These are phyloP conservation scores for Psettodes erumei DNA, from an alignment of 2,113 vertebrate genomes.

Conservation along the genomic window DNA sequence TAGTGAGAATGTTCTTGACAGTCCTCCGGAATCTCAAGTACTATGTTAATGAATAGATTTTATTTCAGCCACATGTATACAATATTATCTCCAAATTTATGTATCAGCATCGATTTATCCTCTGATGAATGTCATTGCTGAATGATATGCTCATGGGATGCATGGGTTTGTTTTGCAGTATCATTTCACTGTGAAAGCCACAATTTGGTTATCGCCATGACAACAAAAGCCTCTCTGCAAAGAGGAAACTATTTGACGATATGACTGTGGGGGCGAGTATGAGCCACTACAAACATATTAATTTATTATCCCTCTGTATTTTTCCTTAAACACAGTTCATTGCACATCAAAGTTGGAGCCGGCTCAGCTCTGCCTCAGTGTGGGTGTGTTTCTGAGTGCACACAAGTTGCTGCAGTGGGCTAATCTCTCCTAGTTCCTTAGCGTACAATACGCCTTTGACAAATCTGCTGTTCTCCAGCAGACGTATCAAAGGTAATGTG, in stretches of 20 bases:
- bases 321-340: constrained; percentile 37
- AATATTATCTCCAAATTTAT: constrained; percentile 19
- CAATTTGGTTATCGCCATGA: constrained; percentile 74
- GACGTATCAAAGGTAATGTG: background rate
- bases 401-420: background rate
- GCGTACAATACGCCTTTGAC: constrained; percentile 24
- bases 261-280: constrained; percentile 55
- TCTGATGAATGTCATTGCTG: constrained; percentile 36
- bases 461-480: constrained; percentile 12
- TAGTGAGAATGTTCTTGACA: background rate
- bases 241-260: constrained; percentile 43
- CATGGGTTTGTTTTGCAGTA: constrained; percentile 28
- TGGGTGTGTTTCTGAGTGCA: constrained; percentile 4
- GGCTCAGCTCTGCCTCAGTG: constrained; percentile 7
- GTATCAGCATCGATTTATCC: constrained; percentile 18
- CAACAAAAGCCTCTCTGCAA: constrained; percentile 64
- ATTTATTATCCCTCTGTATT: constrained; percentile 44
- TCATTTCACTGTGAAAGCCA: constrained; percentile 47
- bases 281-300: constrained; percentile 50
- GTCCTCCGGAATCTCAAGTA: background rate
- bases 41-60: background rate
- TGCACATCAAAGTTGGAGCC: constrained; percentile 31
- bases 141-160: constrained; percentile 20
- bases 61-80: background rate
- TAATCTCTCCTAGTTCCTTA: constrained; percentile 7